phyloP scores from a whole-genome alignment of 2,888 invertebrate genomes.

The Melieria crassipennis region DNA sequence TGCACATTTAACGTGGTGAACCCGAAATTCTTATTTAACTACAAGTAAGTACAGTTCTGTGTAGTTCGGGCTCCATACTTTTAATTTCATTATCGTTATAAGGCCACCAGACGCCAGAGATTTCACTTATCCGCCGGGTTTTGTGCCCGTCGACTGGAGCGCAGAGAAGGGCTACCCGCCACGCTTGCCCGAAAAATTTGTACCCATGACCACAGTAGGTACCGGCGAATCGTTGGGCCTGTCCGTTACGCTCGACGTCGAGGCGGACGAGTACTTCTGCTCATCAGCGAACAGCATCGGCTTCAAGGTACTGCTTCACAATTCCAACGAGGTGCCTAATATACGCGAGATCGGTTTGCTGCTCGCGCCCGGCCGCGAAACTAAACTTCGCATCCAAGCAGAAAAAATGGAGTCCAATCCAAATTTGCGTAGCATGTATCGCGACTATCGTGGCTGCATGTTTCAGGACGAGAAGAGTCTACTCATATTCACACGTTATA shows the following conservation, averaged over 20 bases:
- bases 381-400: slow-evolving; percentile 43
- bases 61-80: not conserved
- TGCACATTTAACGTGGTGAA: slow-evolving; percentile 82
- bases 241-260: slow-evolving; percentile 74
- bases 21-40: slow-evolving; percentile 50
- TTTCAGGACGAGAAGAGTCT: slow-evolving; percentile 76
- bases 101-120: too few relatives aligned
- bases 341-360: slow-evolving; percentile 45
- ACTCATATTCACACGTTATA: slow-evolving; percentile 74
- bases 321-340: slow-evolving; percentile 43
- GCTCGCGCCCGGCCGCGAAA: slow-evolving; percentile 44
- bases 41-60: slow-evolving; percentile 29
- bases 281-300: slow-evolving; percentile 73
- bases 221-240: slow-evolving; percentile 77
- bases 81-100: not conserved
- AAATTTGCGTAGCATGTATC: slow-evolving; percentile 33
- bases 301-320: slow-evolving; percentile 47
- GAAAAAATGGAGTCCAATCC: slow-evolving; percentile 42
- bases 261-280: slow-evolving; percentile 77
- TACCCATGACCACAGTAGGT: slow-evolving; percentile 67
- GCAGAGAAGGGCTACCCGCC: slow-evolving; percentile 75
- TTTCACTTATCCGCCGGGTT: not conserved
- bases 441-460: slow-evolving; percentile 70
- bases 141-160: slow-evolving; percentile 71
- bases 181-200: slow-evolving; percentile 68